Evolutionary conservation across 2,797 vertebrate species (phyloP), one percentile per base, ranked within the genome.

Genomic region (Steatocranus sp.): DNA sequence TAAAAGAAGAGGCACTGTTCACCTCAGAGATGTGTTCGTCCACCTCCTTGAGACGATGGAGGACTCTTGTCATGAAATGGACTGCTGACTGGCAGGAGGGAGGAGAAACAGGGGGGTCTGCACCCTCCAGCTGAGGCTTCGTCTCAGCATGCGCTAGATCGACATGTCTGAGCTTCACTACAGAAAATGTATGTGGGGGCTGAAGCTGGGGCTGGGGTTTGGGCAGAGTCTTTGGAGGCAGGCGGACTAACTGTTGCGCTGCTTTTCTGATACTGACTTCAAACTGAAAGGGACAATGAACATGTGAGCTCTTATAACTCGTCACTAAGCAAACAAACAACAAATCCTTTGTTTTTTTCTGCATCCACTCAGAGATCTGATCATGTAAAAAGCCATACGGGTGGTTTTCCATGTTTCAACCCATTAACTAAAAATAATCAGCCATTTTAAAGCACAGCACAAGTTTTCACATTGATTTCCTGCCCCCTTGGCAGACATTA

Each of bases 1-100:
- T 46, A 75, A 77, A 80, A 66, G 78, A 81, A 46, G 61, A 88
- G 90, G 91, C 9, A 63, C 63, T 73, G 79, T 92, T 99, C 98
- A 99, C 99, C 98, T 99, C 97, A 85, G 97, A 97, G 91, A 98
- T 93, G 94, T 97, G 96, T 78, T 99, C 97, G 49, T 99, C 98
- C 94, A 99, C 97, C 89, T 97, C 96, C 94, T 97, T 98, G 91
- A 99, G 97, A 87, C 98, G 97, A 89, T 97, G 97, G 81, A 98
- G 97, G 91, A 99, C 96, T 93, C 98, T 97, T 18, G 96, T 96
- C 90, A 99, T 97, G 80, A 96, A 96, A 93, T 96, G 92, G 15
- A 97, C 94, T 79, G 97, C 96, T 25, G 97, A 96, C 89, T 93
- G 96, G 93, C 94, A 84, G 85, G 97, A 95, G 9, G 96, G 80